These are phyloP conservation scores for Hemibagrus guttatus DNA, from an alignment of 2,797 vertebrate genomes.

Conservation along the genomic window DNA sequence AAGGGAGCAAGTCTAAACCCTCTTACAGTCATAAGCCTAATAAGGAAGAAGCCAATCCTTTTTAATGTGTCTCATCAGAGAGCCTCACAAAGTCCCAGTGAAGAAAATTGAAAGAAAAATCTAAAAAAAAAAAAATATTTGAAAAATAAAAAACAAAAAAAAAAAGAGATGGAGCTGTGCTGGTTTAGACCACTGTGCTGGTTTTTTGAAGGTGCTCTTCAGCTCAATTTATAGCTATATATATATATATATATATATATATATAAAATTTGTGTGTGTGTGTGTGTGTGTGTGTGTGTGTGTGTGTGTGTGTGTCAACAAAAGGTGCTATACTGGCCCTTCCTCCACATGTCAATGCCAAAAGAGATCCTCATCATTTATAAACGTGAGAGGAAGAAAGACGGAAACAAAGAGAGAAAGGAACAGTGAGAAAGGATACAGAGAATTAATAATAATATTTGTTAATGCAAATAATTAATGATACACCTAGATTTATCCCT, in stretches of 20 bases:
- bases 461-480: not conserved
- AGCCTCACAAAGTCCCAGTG: constrained; percentile 1
- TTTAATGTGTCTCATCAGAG: constrained; percentile 67
- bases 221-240: constrained; percentile 42
- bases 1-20: not conserved
- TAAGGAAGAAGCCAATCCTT: constrained; percentile 73
- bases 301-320: constrained; percentile 6
- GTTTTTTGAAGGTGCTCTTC: constrained; percentile 29
- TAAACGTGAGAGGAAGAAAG: not conserved
- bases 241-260: no score
- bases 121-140: not conserved
- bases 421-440: not conserved
- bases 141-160: not conserved
- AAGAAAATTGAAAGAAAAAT: not conserved
- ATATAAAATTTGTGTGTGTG: not conserved
- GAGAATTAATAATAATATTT: not conserved
- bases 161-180: not conserved
- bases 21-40: constrained; percentile 62
- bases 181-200: no score
- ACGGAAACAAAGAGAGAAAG: not conserved
- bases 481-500: not conserved
- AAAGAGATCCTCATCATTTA: constrained; percentile 5
- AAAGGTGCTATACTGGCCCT: not conserved
- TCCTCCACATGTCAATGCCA: constrained; percentile 5
- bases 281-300: not conserved